A percentile compares a stretch with the other conserved stretches of the same genome.
phyloP scores from a whole-genome alignment of 2,113 vertebrate genomes.

The Sinocyclocheilus anshuiensis region DNA sequence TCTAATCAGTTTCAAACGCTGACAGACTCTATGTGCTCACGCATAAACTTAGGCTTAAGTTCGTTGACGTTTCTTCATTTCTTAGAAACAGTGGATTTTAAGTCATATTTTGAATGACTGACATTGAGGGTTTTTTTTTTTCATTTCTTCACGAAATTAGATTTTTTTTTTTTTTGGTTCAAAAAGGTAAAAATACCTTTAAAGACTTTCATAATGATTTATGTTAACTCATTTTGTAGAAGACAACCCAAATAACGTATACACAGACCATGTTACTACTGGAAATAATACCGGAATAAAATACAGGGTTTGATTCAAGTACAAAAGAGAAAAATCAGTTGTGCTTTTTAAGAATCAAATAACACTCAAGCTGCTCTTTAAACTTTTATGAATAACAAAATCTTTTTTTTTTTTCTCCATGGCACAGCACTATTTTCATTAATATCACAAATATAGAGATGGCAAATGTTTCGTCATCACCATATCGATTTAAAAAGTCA shows the following conservation, averaged over 20 bases:
- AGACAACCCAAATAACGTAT: constrained; percentile 12
- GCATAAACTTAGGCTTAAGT: not conserved
- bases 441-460: constrained; percentile 42
- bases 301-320: constrained; percentile 57
- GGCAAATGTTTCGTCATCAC: constrained; percentile 35
- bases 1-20: not conserved
- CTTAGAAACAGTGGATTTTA: not conserved
- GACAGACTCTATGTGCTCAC: not conserved
- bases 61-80: not conserved
- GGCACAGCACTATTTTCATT: constrained; percentile 49
- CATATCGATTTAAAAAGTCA: constrained; percentile 48
- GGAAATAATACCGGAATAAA: constrained; percentile 25
- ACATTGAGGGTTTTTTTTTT: not conserved
- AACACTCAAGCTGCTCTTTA: constrained; percentile 45
- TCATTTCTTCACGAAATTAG: no score
- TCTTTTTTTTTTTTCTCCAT: constrained; percentile 31
- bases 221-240: not conserved
- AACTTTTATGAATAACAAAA: constrained; percentile 46
- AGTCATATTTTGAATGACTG: no score
- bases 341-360: constrained; percentile 54
- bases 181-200: not conserved
- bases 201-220: not conserved
- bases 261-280: constrained; percentile 30
- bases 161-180: not conserved
- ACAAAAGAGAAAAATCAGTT: constrained; percentile 39